Conservation (phyloP, 1,140 invertebrate genomes). For the Platyscapa corneri region DNA sequence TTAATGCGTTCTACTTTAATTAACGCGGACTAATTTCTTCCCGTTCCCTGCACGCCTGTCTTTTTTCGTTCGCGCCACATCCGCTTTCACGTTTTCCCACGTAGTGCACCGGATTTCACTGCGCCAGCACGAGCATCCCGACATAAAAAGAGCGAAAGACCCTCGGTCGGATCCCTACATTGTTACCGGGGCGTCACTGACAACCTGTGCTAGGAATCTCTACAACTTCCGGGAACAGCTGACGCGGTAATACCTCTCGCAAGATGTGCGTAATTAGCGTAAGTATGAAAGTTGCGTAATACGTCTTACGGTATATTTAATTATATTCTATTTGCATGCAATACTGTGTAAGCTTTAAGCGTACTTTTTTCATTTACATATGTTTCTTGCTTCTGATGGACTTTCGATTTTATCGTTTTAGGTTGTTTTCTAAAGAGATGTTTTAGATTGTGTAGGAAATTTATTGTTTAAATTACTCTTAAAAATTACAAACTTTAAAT, state of each 20-base stretch:
- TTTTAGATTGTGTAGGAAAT: no score
- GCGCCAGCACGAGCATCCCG: background rate
- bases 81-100: background rate
- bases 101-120: no score
- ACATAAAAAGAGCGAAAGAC: background rate
- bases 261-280: background rate
- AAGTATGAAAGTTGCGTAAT: background rate
- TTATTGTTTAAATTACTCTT: no score
- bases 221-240: background rate
- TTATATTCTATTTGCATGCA: no score
- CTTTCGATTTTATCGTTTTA: no score
- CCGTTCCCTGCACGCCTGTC: background rate
- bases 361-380: background rate
- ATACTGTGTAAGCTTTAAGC: background rate
- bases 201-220: background rate
- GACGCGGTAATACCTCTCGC: background rate
- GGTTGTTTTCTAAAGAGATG: no score
- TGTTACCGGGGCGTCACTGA: background rate
- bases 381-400: background rate
- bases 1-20: background rate
- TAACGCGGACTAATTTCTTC: background rate
- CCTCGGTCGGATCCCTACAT: background rate
- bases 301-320: background rate
- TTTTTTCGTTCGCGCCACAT: background rate
- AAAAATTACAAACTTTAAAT: no score